These are phyloP conservation scores for Xenops minutus DNA, from an alignment of 2,797 vertebrate species.

Conservation along the genomic window DNA sequence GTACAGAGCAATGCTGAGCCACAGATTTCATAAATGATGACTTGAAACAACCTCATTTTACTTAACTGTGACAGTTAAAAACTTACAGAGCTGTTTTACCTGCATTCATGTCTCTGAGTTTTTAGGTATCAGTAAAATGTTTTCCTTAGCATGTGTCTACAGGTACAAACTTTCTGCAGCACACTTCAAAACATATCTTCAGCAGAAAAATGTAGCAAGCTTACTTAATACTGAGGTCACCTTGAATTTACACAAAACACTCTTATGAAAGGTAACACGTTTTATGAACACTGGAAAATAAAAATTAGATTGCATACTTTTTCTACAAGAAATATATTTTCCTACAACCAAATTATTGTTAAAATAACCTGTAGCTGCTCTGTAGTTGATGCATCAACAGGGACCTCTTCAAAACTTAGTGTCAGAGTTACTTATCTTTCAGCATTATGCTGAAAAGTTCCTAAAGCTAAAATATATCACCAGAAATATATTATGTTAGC, in stretches of 20 bases:
- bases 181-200: background rate
- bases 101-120: background rate
- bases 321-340: background rate
- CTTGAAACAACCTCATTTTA: background rate
- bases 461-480: background rate
- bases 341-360: background rate
- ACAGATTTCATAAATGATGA: background rate
- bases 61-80: background rate
- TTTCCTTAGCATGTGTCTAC: background rate
- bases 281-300: background rate
- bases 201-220: background rate
- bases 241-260: background rate
- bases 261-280: background rate
- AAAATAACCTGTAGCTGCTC: background rate
- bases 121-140: background rate
- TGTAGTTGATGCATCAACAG: background rate
- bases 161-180: background rate
- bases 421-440: background rate
- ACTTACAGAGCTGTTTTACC: background rate
- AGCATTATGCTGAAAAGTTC: background rate
- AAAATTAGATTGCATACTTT: background rate
- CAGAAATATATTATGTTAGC: background rate
- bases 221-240: background rate
- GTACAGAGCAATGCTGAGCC: background rate
- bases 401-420: background rate